A percentile compares a stretch with the other conserved stretches of the same genome.
These are phyloP conservation scores for Sceliomorpha sp. DNA, from an alignment of 2,888 invertebrate species.

Conservation along the genomic window DNA sequence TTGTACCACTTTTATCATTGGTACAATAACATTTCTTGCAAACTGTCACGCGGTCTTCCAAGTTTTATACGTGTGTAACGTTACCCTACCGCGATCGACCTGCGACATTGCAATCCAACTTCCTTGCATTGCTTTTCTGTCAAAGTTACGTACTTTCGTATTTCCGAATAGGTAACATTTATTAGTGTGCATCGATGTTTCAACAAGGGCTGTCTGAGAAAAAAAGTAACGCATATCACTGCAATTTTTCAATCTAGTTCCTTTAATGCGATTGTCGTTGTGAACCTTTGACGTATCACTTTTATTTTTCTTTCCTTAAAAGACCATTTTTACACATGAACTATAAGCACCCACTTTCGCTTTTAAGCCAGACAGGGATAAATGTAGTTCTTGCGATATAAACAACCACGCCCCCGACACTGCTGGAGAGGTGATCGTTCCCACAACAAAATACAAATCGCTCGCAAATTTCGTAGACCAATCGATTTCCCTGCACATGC, in stretches of 20 bases:
- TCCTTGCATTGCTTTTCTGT: conserved; percentile 43
- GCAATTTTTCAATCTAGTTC: conserved; percentile 31
- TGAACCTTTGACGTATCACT: no score
- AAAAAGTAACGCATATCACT: conserved; percentile 17
- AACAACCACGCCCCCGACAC: no score
- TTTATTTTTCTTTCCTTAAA: no score
- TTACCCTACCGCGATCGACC: conserved; percentile 15
- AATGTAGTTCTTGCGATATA: no score
- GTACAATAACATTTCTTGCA: conserved; percentile 34
- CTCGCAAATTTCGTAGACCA: no score
- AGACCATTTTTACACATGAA: no score
- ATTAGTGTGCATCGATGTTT: conserved; percentile 53
- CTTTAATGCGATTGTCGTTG: conserved; percentile 27
- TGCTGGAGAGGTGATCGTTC: no score
- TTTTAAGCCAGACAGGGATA: no score
- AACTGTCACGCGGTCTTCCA: conserved; percentile 27
- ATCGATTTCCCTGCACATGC: no score
- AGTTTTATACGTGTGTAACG: conserved; percentile 21
- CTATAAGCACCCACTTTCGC: no score
- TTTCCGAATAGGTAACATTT: conserved; percentile 34
- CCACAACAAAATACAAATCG: no score
- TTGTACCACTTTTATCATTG: conserved; percentile 25
- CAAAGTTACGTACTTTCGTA: conserved; percentile 47
- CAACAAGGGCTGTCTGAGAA: conserved; percentile 27
- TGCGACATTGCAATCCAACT: conserved; percentile 41